Base-by-base conservation (phyloP, 1,140 invertebrate genomes). In the Neodiprion lecontei region DNA sequence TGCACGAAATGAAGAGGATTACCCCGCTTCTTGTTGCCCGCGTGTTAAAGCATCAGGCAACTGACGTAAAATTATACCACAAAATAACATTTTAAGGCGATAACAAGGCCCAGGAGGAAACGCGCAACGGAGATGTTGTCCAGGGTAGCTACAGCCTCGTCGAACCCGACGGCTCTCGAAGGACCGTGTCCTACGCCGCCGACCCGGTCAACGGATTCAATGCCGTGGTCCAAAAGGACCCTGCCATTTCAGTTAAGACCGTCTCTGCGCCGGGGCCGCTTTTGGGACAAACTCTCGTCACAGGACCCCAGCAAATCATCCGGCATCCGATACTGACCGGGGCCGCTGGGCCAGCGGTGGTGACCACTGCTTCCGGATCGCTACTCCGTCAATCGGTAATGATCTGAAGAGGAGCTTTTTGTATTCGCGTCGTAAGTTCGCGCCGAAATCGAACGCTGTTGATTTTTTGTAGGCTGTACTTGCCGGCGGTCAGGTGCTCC, bases 171-270 rank as follows among this genome's bases (percentile, higher is more conserved):
- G 89, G 89, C 70, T 86, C 83, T 11, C 79, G 83, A 49, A 85
- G 88, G 48, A 86, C 82, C 49, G 89, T 90, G 4, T 85, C 87
- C 23, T 90, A 90, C 77, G 83, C 83, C 8, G 86, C 89, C 53
- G 89, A 90, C 81, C 83, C 87, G 21, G 82, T 89, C 77, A 88
- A 86, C 73, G 89, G 88, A 66, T 89, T 89, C 79, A 89, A 89
- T 78, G 89, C 89, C 12, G 79, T 90, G 50, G 88, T 89, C n/a
- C 83, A 88, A 69, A 87, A 86, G 74, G 80, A 87, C 65, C 85
- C 84, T 5, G 76, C 81, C 69, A 72, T 84, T 68, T 82, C 80
- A 28, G 75, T 80, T 0, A 79, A 81, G 65, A 80, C 77, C n/a
- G 75, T 79, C 9, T 79, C 81, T 14, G 78, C 81, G 21, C 77